These are phyloP conservation scores for Centrocercus urophasianus DNA, from an alignment of 2,113 vertebrate genomes.

Conservation along the genomic window DNA sequence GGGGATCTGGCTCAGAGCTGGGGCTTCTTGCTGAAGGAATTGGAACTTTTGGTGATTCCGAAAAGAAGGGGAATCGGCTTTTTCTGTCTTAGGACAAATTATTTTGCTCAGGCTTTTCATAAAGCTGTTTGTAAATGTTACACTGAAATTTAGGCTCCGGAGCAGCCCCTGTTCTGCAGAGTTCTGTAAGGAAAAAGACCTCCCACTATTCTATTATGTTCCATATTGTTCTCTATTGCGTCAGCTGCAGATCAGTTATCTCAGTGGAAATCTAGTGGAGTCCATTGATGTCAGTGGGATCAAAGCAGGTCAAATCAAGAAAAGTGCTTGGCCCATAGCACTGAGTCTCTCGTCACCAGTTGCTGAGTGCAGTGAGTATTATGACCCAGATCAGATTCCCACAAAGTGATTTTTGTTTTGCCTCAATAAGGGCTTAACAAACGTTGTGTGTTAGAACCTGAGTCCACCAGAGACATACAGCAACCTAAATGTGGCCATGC, in stretches of 20 bases:
- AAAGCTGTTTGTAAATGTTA: conserved; percentile 2
- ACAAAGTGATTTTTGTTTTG: not conserved
- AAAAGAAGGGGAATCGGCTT: not conserved
- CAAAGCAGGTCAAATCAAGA: conserved; percentile 44
- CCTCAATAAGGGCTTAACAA: not conserved
- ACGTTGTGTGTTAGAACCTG: not conserved
- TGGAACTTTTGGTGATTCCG: not conserved
- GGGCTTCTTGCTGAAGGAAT: not conserved
- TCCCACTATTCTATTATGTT: not conserved
- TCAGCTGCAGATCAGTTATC: conserved; percentile 27
- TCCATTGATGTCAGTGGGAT: conserved; percentile 19
- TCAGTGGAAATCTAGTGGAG: conserved; percentile 15
- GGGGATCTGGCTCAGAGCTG: not conserved
- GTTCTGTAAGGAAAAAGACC: not conserved
- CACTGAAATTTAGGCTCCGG: not conserved
- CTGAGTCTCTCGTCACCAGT: not conserved
- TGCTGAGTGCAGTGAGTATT: not conserved
- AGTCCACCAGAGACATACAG: not conserved
- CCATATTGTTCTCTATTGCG: not conserved
- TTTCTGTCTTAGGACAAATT: not conserved
- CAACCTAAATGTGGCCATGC: not conserved
- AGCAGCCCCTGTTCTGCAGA: not conserved
- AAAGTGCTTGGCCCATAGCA: conserved; percentile 7
- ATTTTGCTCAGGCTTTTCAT: not conserved
- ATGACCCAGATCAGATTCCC: not conserved